Percentiles rank a stretch among this genome's conserved stretches.
Evolutionary conservation across 1,140 invertebrate genomes (phyloP).

Genomic region (Anthonomus grandis): DNA sequence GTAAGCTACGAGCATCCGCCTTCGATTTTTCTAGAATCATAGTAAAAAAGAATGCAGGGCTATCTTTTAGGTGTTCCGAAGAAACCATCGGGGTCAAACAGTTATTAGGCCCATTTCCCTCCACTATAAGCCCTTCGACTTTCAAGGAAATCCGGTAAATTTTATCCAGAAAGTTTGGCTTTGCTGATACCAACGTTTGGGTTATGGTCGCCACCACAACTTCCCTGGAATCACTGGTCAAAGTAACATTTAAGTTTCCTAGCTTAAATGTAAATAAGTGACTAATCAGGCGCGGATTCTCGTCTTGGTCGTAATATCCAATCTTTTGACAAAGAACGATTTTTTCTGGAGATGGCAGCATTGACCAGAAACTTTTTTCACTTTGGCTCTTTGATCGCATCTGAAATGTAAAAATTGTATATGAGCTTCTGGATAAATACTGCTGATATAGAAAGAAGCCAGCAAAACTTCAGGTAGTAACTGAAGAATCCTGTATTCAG

Average conservation of each 20-base stretch:
- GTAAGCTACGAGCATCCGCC: conserved; percentile 61
- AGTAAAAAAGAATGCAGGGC: conserved; percentile 67
- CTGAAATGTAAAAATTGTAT: conserved; percentile 25
- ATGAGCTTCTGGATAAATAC: too few species aligned
- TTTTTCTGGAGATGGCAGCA: conserved; percentile 65
- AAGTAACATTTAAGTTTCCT: conserved; percentile 67
- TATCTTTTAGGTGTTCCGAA: conserved; percentile 51
- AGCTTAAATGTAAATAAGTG: conserved; percentile 78
- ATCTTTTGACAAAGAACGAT: conserved; percentile 63
- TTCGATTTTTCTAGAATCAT: conserved; percentile 76
- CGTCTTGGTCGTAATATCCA: conserved; percentile 37
- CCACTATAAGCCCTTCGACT: conserved; percentile 74
- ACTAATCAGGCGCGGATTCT: conserved; percentile 23
- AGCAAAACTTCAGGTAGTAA: conserved; percentile 18
- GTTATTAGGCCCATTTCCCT: conserved; percentile 71
- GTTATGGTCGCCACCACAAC: conserved; percentile 70
- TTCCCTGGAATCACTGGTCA: conserved; percentile 69
- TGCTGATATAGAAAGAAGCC: neutral
- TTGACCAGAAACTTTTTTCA: conserved; percentile 61
- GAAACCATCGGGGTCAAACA: conserved; percentile 65
- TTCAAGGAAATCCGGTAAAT: conserved; percentile 38
- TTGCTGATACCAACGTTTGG: conserved; percentile 51
- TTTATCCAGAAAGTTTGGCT: conserved; percentile 36
- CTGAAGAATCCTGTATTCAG: too few species aligned
- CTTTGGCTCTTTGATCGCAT: conserved; percentile 39